A percentile compares a stretch with the other conserved stretches of the same genome.
Evolutionary conservation across 2,888 invertebrate species (phyloP).

Genomic region (Agrilus cyanescens): DNA sequence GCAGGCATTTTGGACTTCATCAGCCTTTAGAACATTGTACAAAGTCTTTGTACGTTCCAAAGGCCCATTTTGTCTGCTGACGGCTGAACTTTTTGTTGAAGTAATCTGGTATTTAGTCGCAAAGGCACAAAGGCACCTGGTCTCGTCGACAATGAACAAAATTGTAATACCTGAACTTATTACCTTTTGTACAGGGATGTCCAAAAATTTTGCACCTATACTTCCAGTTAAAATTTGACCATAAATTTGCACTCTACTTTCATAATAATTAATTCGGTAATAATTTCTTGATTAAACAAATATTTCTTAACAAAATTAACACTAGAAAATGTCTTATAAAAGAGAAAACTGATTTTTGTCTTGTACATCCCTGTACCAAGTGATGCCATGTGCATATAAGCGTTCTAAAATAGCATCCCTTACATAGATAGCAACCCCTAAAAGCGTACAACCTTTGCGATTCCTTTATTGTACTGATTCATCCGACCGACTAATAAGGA

Average conservation of each 20-base stretch:
- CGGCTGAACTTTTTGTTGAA: slow-evolving; percentile 7
- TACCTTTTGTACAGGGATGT: slow-evolving; percentile 9
- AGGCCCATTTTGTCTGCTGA: too few relatives aligned
- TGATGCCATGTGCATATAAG: slow-evolving; percentile 24
- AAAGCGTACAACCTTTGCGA: slow-evolving; percentile 22
- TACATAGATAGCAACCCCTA: slow-evolving; percentile 18
- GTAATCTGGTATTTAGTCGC: slow-evolving; percentile 34
- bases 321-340: too few relatives aligned
- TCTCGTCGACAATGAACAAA: slow-evolving; percentile 21
- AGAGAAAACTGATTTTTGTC: too few relatives aligned
- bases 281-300: too few relatives aligned
- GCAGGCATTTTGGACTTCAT: too few relatives aligned
- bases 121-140: slow-evolving; percentile 32
- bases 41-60: too few relatives aligned
- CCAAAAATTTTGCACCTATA: slow-evolving; percentile 4
- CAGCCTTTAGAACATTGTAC: too few relatives aligned
- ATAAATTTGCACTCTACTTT: not conserved
- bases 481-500: slow-evolving; percentile 35
- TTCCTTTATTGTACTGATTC: slow-evolving; percentile 27
- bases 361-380: slow-evolving; percentile 16
- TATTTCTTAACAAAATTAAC: too few relatives aligned
- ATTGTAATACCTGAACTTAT: slow-evolving; percentile 9
- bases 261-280: too few relatives aligned
- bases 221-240: not conserved
- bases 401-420: slow-evolving; percentile 24